Conservation (phyloP, 2,888 invertebrate species). For the Endotricha flammealis region DNA sequence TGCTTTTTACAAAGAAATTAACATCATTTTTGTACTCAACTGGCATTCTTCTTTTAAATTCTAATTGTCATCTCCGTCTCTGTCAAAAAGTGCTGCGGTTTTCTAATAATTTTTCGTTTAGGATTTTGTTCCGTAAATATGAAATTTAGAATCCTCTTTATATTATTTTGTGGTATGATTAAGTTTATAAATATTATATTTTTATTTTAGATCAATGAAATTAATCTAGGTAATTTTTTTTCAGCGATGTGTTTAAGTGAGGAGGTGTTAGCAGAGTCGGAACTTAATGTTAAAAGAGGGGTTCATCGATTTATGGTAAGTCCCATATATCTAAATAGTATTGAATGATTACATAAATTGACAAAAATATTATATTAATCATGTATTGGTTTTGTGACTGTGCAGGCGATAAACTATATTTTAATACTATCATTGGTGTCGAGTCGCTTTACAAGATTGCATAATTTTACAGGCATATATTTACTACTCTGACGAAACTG, state of each 20-base stretch:
- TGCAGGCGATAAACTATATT: no score
- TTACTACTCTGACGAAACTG: conserved; percentile 55
- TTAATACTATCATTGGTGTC: no score
- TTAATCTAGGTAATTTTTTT: conserved; percentile 21
- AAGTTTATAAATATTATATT: no score
- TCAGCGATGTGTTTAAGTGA: conserved; percentile 31
- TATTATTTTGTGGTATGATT: conserved; percentile 41
- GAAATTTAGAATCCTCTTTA: conserved; percentile 39
- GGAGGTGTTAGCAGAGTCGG: conserved; percentile 38
- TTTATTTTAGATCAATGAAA: no score
- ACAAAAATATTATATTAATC: no score
- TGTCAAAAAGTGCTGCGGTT: conserved; percentile 27
- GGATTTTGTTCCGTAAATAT: conserved; percentile 40
- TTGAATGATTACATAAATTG: no score
- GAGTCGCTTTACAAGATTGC: no score
- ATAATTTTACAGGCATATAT: conserved; percentile 49
- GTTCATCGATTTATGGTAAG: conserved; percentile 56
- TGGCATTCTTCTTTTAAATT: conserved; percentile 60
- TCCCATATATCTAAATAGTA: no score
- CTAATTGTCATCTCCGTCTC: conserved; percentile 43
- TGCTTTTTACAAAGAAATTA: conserved; percentile 5
- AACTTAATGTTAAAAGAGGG: conserved; percentile 48
- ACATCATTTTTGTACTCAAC: conserved; percentile 20
- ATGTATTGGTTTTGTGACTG: no score
- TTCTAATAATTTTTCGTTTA: conserved; percentile 31